Percentiles rank a stretch among this genome's conserved stretches.
phyloP scores from a whole-genome alignment of 2,888 invertebrate species.

The Mechanitis messenoides region DNA sequence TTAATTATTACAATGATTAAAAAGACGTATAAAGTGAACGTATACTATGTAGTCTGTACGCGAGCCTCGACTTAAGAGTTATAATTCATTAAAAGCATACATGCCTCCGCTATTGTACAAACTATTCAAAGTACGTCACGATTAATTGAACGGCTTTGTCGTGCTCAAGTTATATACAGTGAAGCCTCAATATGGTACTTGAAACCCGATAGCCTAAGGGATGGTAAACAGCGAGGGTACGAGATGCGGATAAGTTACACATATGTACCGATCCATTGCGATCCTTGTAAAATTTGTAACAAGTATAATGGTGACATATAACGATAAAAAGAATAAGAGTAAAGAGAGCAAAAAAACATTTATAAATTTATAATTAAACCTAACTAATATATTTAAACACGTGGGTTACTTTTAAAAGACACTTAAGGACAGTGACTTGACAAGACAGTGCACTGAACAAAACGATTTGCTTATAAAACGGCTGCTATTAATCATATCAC shows the following conservation, averaged over 20 bases:
- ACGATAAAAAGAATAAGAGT: neutral
- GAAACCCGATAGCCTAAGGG: constrained; percentile 31
- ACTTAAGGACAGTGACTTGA: neutral
- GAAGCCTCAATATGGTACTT: constrained; percentile 33
- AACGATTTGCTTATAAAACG: constrained; percentile 13
- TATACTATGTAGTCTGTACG: neutral
- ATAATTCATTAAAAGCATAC: constrained; percentile 26
- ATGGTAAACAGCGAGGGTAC: constrained; percentile 25
- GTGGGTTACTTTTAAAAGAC: neutral
- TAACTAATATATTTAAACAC: neutral
- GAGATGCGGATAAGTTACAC: constrained; percentile 31
- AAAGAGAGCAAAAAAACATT: neutral
- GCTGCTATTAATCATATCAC: constrained; percentile 18
- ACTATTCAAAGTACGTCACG: constrained; percentile 26
- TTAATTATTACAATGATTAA: no score
- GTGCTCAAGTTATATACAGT: constrained; percentile 25
- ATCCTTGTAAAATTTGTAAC: no score
- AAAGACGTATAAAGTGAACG: no score
- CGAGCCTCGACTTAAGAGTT: constrained; percentile 5
- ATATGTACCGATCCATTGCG: constrained; percentile 19
- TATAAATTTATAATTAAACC: neutral
- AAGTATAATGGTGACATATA: no score
- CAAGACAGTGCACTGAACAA: neutral
- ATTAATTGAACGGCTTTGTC: constrained; percentile 29
- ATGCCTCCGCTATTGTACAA: constrained; percentile 22